A percentile compares a stretch with the other conserved stretches of the same genome.
Conservation (phyloP, 1,140 invertebrate genomes). For the Penaeus chinensis region DNA sequence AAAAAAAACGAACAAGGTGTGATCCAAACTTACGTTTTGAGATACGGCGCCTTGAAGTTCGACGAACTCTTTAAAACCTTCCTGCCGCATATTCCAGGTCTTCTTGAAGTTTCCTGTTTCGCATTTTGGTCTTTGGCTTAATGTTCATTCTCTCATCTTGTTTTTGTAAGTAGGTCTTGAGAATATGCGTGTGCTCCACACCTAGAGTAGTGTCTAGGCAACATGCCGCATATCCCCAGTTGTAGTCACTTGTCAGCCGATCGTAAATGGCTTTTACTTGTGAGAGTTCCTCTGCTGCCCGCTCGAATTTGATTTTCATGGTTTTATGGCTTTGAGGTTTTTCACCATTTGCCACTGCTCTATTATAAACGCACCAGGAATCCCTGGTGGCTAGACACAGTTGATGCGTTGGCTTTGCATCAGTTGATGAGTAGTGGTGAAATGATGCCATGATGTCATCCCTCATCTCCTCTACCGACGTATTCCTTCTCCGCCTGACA, state of each 20-base stretch:
- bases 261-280: slow-evolving; percentile 11
- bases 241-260: slow-evolving; percentile 7
- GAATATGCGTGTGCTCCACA: background rate
- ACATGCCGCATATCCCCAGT: background rate
- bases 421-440: slow-evolving; percentile 17
- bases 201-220: background rate
- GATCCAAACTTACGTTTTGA: no score
- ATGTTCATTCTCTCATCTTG: slow-evolving; percentile 14
- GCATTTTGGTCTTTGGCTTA: no score
- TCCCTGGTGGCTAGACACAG: background rate
- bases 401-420: slow-evolving; percentile 10
- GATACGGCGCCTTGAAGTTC: no score
- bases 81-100: no score
- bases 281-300: background rate
- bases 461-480: slow-evolving; percentile 5
- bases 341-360: background rate
- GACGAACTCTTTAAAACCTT: no score
- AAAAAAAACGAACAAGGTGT: no score
- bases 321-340: background rate
- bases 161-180: background rate
- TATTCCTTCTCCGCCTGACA: background rate
- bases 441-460: slow-evolving; percentile 10
- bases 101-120: no score
- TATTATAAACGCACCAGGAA: slow-evolving; percentile 32
- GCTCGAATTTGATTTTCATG: background rate